Evolutionary conservation across 2,797 vertebrate species (phyloP).

Genomic region (Epinephelus coioides): DNA sequence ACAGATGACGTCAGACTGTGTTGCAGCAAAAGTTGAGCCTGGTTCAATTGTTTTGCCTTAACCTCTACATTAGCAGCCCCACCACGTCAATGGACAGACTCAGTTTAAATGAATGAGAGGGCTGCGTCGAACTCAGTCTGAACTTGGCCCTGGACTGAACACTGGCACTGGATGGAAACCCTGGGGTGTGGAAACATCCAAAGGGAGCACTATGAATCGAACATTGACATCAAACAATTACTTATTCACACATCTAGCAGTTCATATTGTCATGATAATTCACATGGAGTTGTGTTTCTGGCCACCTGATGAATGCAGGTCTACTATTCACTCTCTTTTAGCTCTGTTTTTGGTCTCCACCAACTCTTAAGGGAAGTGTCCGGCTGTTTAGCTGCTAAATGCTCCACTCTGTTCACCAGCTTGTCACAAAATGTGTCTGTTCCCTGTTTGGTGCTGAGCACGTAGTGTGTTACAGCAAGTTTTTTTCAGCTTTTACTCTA

Average conservation of each 20-base stretch:
- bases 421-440: neutral
- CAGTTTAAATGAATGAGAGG: neutral
- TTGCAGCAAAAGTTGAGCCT: neutral
- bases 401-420: neutral
- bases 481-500: too few relatives aligned
- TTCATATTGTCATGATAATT: neutral
- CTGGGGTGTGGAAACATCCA: too few relatives aligned
- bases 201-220: too few relatives aligned
- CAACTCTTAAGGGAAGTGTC: too few relatives aligned
- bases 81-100: neutral
- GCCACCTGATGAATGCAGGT: too few relatives aligned
- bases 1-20: neutral
- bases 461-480: neutral
- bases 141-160: too few relatives aligned
- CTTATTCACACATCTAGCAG: neutral
- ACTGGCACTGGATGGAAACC: too few relatives aligned
- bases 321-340: too few relatives aligned
- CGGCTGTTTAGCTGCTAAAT: neutral
- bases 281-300: too few relatives aligned
- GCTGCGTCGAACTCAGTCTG: neutral
- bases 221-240: neutral
- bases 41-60: neutral
- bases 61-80: neutral
- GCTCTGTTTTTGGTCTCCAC: too few relatives aligned
- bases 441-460: conserved; percentile 1